Conservation (phyloP, 2,888 invertebrate species). For the Oegoconia quadripuncta region DNA sequence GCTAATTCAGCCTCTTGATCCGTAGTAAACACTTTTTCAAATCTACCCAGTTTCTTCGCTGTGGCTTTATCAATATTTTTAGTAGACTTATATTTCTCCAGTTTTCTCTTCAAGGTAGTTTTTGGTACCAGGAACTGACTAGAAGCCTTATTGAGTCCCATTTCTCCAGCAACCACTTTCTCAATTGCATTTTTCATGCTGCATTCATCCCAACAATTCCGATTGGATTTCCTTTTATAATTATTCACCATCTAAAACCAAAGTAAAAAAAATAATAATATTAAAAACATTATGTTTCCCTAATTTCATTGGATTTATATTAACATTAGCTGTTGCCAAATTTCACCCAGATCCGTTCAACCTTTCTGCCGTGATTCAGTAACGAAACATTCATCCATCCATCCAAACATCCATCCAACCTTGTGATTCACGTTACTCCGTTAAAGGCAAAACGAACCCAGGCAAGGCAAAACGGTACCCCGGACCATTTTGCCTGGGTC, state of each 20-base stretch:
- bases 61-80: background rate
- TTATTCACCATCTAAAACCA: slow-evolving; percentile 4
- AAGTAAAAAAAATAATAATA: background rate
- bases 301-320: too few relatives aligned
- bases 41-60: background rate
- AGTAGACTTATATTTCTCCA: background rate
- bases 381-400: too few relatives aligned
- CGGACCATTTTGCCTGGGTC: background rate
- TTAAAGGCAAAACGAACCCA: too few relatives aligned
- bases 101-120: background rate
- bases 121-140: background rate
- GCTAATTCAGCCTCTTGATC: background rate
- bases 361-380: too few relatives aligned
- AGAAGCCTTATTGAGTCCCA: background rate
- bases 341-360: too few relatives aligned
- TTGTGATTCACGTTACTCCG: too few relatives aligned
- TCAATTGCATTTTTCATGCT: slow-evolving; percentile 3
- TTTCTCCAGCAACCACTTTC: background rate
- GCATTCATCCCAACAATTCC: slow-evolving; percentile 2
- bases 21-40: background rate
- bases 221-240: slow-evolving; percentile 3
- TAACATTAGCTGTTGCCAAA: too few relatives aligned
- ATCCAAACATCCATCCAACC: too few relatives aligned
- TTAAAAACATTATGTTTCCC: too few relatives aligned
- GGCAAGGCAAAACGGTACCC: background rate